Evolutionary conservation across 2,888 invertebrate genomes (phyloP).

Genomic region (Lamellibrachia satsuma): DNA sequence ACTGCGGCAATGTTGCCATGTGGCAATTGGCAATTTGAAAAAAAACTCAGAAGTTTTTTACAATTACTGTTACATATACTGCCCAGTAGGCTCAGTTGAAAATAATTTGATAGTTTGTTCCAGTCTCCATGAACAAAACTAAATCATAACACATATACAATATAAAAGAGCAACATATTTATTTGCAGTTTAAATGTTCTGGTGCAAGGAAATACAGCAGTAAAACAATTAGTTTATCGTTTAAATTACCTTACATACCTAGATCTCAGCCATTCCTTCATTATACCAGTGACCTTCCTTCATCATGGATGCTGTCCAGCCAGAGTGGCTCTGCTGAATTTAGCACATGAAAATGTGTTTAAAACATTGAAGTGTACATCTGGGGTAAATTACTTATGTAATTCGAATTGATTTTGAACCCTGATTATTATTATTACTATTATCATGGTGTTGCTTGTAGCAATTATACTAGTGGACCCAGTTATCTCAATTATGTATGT

Average conservation of each 20-base stretch:
- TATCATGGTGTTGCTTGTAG: background rate
- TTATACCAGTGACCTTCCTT: background rate
- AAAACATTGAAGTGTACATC: background rate
- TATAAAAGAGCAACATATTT: background rate
- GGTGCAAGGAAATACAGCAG: background rate
- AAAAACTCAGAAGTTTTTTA: no score
- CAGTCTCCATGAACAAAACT: no score
- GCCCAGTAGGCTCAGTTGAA: no score
- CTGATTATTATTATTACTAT: background rate
- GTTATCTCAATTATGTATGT: background rate
- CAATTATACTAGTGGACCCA: background rate
- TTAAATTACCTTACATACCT: background rate
- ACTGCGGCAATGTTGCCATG: no score
- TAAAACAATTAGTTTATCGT: background rate
- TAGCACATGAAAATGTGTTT: background rate
- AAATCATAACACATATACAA: background rate
- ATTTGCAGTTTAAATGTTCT: no score
- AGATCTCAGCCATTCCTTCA: background rate
- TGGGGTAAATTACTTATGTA: background rate
- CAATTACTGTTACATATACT: no score
- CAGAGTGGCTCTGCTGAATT: background rate
- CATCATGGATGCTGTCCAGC: background rate
- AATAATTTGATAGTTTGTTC: no score
- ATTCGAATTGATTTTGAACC: background rate
- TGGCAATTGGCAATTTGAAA: no score